A percentile compares a stretch with the other conserved stretches of the same genome.
phyloP scores from a whole-genome alignment of 2,113 vertebrate genomes.

The Hemibagrus wyckioides region DNA sequence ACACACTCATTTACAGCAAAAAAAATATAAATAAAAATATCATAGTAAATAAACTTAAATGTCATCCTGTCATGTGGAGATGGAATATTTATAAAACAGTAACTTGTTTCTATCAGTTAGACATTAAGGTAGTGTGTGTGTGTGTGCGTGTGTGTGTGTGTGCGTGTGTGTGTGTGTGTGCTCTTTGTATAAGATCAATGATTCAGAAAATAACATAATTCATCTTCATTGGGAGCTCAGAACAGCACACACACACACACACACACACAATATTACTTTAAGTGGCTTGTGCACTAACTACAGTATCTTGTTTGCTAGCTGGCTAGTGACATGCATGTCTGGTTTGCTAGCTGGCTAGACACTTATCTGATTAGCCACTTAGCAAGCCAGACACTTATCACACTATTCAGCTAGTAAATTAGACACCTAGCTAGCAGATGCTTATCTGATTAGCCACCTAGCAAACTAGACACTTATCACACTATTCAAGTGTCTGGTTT shows the following conservation, averaged over 20 bases:
- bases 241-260: not conserved
- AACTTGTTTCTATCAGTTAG: not conserved
- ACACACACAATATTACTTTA: slow-evolving; percentile 20
- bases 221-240: slow-evolving; percentile 48
- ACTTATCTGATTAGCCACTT: no score
- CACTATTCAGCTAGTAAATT: no score
- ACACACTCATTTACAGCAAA: no score
- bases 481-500: not conserved
- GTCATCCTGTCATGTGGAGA: not conserved
- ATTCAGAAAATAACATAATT: slow-evolving; percentile 41
- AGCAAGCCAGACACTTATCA: no score
- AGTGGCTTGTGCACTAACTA: no score
- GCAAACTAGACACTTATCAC: no score
- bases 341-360: not conserved
- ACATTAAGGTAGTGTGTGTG: not conserved
- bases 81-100: slow-evolving; percentile 7
- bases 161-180: slow-evolving; percentile 37
- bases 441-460: no score
- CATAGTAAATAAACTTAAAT: not conserved
- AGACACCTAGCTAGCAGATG: no score
- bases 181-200: slow-evolving; percentile 29
- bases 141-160: slow-evolving; percentile 22
- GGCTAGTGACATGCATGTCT: not conserved
- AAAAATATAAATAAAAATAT: not conserved
- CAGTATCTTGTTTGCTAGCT: not conserved